Base-by-base conservation (phyloP, 2,113 vertebrate genomes). In the Protobothrops flavoviridis region DNA sequence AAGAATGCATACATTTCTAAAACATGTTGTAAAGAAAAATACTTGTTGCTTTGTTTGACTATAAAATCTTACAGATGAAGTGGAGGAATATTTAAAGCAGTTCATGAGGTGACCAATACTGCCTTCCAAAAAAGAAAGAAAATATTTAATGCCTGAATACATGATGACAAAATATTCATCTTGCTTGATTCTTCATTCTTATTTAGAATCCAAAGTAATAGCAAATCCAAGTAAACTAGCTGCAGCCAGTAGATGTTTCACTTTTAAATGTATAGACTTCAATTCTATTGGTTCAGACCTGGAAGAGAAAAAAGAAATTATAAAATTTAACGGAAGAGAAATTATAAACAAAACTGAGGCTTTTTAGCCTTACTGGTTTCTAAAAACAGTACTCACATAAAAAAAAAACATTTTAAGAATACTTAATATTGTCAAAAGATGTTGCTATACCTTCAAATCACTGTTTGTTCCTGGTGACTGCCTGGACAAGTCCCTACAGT, bases 121-220 rank as follows among this genome's bases (percentile, higher is more conserved):
- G 95, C 64, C 94, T 91, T 91, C 93, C 94, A 97, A 93, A 33
- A 94, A 48, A 43, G 52, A 96, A 87, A 97, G 94, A 94, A 97
- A 92, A 96, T 94, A 94, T 92, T 93, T 92, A 0, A 92, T 94
- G 96, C 95, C 93, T 96, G 95, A 95, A 39, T 11, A 13, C 94
- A 93, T 88, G 88, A 45, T 20, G 0, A 88, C 52, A 56, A 45
- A 20, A 74, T 24, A 69, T 92, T 94, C 91, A 95, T 94, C 69
- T 95, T 48, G 56, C 87, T 88, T 88, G 91, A 91, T 0, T 92
- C 89, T 95, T 93, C n/a, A 91, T 85, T 55, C 11, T 93, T 94
- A 88, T 88, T 69, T 90, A 93, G 88, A 94, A 26, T 53, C 8
- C 90, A 93, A 56, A 91, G 69, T 5, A 85, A 91, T n/a, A 23